Conservation (phyloP, 2,888 invertebrate genomes). For the Tethea ocularis region DNA sequence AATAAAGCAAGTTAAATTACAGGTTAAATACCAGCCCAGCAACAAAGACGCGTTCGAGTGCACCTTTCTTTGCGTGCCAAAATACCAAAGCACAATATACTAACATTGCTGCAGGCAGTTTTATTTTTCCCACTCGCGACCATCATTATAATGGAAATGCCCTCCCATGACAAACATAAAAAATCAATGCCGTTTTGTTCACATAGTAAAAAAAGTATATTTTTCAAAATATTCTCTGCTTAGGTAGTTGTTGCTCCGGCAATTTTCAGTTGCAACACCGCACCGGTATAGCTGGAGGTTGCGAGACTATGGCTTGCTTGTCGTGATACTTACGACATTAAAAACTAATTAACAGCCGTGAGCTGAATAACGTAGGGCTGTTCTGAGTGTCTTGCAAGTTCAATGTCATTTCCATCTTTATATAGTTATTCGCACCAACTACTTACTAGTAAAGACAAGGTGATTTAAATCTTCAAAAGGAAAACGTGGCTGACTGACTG, state of each 20-base stretch:
- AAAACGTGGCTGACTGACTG: too few species aligned
- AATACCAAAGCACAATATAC: too few species aligned
- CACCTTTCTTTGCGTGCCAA: constrained; percentile 4
- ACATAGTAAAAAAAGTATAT: constrained; percentile 6
- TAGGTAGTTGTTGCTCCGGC: constrained; percentile 20
- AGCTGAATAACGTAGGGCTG: constrained; percentile 31
- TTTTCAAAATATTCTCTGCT: constrained; percentile 23
- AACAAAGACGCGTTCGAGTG: not conserved
- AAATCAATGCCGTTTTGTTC: constrained; percentile 8
- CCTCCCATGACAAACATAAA: not conserved
- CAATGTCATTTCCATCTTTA: constrained; percentile 13
- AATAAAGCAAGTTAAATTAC: not conserved
- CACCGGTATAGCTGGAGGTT: constrained; percentile 34
- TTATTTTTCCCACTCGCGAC: constrained; percentile 7
- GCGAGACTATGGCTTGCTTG: constrained; percentile 24
- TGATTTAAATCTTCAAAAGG: too few species aligned
- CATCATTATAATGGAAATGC: constrained; percentile 10
- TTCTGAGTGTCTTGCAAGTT: constrained; percentile 28
- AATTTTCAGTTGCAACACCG: constrained; percentile 52
- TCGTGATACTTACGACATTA: constrained; percentile 36
- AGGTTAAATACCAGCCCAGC: too few species aligned
- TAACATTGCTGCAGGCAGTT: not conserved
- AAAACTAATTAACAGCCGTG: constrained; percentile 33
- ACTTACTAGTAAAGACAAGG: too few species aligned
- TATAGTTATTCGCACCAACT: too few species aligned